Percentiles rank a stretch among this genome's conserved stretches.
Evolutionary conservation across 2,888 invertebrate genomes (phyloP).

Genomic region (Ornithoptera alexandrae): DNA sequence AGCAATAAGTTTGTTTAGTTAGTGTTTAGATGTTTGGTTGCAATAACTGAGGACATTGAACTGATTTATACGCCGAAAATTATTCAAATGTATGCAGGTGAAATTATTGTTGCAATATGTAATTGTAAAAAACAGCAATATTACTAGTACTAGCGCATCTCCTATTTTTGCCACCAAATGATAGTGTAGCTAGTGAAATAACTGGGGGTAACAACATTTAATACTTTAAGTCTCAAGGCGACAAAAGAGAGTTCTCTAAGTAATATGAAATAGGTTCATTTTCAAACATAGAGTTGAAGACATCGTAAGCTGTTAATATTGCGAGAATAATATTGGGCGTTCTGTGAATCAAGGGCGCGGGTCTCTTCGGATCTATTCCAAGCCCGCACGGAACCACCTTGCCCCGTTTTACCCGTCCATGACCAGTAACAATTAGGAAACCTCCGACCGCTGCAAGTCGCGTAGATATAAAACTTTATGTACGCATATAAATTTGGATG

Average conservation of each 20-base stretch:
- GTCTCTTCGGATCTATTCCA: constrained; percentile 36
- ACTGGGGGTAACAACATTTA: too few relatives aligned
- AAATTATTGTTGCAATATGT: too few relatives aligned
- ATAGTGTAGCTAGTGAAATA: too few relatives aligned
- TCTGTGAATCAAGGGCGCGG: constrained; percentile 4
- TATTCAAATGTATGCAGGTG: too few relatives aligned
- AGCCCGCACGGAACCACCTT: constrained; percentile 47
- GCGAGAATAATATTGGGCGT: constrained; percentile 5
- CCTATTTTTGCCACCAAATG: too few relatives aligned
- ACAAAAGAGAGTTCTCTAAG: neutral
- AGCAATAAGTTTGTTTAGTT: neutral
- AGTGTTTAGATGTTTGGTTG: neutral
- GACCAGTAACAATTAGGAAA: constrained; percentile 76
- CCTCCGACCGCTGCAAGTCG: constrained; percentile 71
- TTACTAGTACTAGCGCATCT: too few relatives aligned
- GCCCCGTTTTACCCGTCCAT: constrained; percentile 59
- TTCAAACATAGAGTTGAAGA: neutral
- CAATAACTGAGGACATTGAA: neutral
- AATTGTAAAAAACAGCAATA: too few relatives aligned
- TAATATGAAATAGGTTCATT: neutral
- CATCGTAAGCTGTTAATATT: constrained; percentile 2
- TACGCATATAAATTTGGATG: constrained; percentile 79
- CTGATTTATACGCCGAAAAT: too few relatives aligned
- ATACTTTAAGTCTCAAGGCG: too few relatives aligned
- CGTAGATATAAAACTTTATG: constrained; percentile 79